These are phyloP conservation scores for Cinclus cinclus DNA, from an alignment of 2,113 vertebrate species.

Conservation along the genomic window DNA sequence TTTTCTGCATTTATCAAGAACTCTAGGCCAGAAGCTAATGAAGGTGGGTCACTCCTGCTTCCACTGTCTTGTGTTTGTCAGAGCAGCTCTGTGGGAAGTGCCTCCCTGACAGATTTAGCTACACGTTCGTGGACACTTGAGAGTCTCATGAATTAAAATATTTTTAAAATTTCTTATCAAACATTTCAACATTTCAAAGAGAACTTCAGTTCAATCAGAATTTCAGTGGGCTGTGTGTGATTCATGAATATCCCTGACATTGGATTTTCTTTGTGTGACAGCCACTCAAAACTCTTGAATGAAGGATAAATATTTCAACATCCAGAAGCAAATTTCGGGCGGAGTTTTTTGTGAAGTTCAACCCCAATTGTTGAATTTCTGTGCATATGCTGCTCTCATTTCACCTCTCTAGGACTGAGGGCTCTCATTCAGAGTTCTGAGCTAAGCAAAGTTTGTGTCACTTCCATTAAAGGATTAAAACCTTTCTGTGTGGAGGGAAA, in stretches of 20 bases:
- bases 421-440: background rate
- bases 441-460: background rate
- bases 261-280: background rate
- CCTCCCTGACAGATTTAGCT: background rate
- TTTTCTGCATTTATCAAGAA: slow-evolving; percentile 98
- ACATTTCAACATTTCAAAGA: background rate
- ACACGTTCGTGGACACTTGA: background rate
- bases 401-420: background rate
- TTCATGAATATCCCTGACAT: background rate
- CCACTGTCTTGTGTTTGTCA: background rate
- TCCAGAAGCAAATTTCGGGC: background rate
- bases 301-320: background rate
- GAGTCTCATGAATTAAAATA: background rate
- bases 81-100: background rate
- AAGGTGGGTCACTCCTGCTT: slow-evolving; percentile 74
- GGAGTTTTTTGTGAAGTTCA: background rate
- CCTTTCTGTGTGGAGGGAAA: background rate
- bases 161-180: background rate
- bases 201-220: fast-evolving
- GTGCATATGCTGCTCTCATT: background rate
- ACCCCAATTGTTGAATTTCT: background rate
- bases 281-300: background rate
- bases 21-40: slow-evolving; percentile 93
- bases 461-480: background rate
- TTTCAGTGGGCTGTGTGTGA: background rate